Percentiles rank a stretch among this genome's conserved stretches.
These are phyloP conservation scores for Rhizomys pruinosus DNA, from an alignment of 2,113 vertebrate genomes.

Conservation along the genomic window DNA sequence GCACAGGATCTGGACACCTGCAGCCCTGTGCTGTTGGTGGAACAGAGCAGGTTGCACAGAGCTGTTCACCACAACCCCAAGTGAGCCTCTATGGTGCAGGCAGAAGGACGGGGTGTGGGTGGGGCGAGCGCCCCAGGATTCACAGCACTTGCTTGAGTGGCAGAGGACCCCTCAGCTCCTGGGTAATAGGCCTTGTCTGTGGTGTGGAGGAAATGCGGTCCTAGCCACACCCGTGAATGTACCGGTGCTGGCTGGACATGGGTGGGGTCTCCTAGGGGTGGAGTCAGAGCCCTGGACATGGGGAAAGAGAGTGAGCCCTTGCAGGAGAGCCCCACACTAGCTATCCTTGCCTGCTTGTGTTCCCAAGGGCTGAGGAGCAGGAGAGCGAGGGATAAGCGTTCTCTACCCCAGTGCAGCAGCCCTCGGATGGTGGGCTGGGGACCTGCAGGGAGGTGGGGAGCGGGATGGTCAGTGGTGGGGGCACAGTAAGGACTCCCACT, in stretches of 20 bases:
- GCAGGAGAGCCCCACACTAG: background rate
- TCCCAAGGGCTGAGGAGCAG: background rate
- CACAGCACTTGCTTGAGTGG: fast-evolving
- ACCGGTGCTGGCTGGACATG: fast-evolving
- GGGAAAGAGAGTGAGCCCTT: background rate
- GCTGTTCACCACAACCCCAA: background rate
- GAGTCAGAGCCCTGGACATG: fast-evolving
- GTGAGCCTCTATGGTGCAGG: fast-evolving
- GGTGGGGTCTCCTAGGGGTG: background rate
- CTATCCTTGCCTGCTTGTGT: no score
- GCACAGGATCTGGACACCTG: background rate
- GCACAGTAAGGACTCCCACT: no score
- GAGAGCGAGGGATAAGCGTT: no score
- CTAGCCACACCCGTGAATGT: no score
- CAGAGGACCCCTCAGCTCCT: background rate
- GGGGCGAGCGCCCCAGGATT: fast-evolving
- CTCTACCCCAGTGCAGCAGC: no score
- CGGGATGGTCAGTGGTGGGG: no score
- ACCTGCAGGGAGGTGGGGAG: background rate
- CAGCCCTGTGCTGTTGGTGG: background rate
- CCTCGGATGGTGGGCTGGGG: background rate
- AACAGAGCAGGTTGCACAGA: fast-evolving
- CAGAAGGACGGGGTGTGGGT: fast-evolving
- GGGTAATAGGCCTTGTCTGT: background rate
- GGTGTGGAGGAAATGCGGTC: no score